phyloP scores from a whole-genome alignment of 1,140 invertebrate species.

The Acromyrmex charruanus region DNA sequence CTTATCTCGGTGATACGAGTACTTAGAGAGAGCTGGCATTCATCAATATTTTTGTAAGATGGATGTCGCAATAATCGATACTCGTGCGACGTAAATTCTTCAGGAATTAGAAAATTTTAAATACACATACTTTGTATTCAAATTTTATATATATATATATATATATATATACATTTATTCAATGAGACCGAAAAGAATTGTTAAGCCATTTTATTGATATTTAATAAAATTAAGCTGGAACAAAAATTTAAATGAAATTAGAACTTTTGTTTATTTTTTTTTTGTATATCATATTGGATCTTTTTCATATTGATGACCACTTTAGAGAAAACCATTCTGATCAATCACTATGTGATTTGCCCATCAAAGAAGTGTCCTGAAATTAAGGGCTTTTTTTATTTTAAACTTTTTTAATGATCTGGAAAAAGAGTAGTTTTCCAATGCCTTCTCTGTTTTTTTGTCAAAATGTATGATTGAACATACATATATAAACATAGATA shows the following conservation, averaged over 20 bases:
- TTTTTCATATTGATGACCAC: neutral
- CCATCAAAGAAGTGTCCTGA: neutral
- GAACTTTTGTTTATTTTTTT: neutral
- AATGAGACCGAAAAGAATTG: neutral
- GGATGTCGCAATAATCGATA: constrained; percentile 30
- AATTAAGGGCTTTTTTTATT: neutral
- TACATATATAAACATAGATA: neutral
- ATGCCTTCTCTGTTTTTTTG: neutral
- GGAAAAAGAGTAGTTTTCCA: neutral
- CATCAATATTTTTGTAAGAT: neutral
- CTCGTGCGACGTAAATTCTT: neutral
- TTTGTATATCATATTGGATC: neutral
- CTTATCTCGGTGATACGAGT: constrained; percentile 48
- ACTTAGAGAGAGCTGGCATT: constrained; percentile 46
- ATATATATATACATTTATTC: neutral
- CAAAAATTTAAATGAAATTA: constrained; percentile 6
- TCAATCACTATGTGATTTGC: neutral
- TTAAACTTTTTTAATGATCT: neutral
- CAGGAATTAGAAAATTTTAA: neutral
- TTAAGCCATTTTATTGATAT: neutral
- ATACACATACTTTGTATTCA: neutral
- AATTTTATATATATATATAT: neutral
- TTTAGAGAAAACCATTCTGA: neutral
- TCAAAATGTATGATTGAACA: constrained; percentile 8
- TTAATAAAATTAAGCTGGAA: neutral